Evolutionary conservation across 2,888 invertebrate species (phyloP).

Genomic region (Urechis unicinctus): DNA sequence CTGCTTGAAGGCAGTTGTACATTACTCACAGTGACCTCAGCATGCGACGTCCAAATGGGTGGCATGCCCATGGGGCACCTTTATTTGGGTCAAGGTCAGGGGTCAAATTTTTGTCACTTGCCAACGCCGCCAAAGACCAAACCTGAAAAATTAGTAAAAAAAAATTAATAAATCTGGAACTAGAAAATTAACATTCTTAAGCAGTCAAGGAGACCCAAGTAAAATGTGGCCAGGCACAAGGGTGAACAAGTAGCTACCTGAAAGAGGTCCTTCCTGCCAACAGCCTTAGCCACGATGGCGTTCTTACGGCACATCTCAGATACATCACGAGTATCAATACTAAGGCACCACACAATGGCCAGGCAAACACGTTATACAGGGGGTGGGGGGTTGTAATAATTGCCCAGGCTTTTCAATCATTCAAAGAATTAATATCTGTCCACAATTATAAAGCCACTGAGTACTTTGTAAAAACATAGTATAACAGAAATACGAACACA

Average conservation of each 20-base stretch:
- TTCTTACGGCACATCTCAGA: slow-evolving; percentile 74
- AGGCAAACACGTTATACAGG: no score
- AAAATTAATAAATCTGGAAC: no score
- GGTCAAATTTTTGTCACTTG: slow-evolving; percentile 50
- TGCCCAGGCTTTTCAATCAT: no score
- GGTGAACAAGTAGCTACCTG: slow-evolving; percentile 60
- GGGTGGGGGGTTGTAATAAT: no score
- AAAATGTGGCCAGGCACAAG: background rate
- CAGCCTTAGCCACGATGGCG: slow-evolving; percentile 66
- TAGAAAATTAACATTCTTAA: no score
- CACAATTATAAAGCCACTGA: no score
- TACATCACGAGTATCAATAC: slow-evolving; percentile 50
- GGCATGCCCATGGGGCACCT: slow-evolving; percentile 64
- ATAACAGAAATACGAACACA: no score
- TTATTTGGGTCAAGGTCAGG: slow-evolving; percentile 35
- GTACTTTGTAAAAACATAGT: no score
- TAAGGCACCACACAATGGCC: no score
- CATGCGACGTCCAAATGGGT: slow-evolving; percentile 80
- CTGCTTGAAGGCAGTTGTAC: no score
- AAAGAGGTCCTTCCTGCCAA: slow-evolving; percentile 72
- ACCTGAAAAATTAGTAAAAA: slow-evolving; percentile 53
- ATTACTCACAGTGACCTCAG: slow-evolving; percentile 74
- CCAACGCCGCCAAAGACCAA: slow-evolving; percentile 76
- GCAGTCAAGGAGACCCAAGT: background rate
- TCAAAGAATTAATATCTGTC: no score